A percentile compares a stretch with the other conserved stretches of the same genome.
phyloP scores from a whole-genome alignment of 1,140 invertebrate genomes.

The Eufriesea mexicana region DNA sequence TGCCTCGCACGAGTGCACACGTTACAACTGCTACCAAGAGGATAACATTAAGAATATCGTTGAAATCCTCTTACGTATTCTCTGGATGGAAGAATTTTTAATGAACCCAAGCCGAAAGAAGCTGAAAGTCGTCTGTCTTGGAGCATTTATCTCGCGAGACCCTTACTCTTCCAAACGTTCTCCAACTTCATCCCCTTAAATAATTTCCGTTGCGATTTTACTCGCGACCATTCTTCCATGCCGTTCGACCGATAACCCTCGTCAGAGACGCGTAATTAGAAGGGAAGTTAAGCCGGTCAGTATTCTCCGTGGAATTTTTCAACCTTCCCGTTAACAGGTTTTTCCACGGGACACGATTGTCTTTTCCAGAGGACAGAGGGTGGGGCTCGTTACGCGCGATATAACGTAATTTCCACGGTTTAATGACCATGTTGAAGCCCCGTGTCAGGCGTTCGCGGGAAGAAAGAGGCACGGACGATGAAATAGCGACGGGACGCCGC shows the following conservation, averaged over 20 bases:
- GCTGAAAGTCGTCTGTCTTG: neutral
- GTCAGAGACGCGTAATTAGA: neutral
- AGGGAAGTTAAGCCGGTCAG: neutral
- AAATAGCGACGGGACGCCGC: slow-evolving; percentile 38
- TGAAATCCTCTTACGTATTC: neutral
- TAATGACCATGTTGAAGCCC: slow-evolving; percentile 61
- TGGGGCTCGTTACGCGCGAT: slow-evolving; percentile 56
- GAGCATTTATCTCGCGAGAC: neutral
- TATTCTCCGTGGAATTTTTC: slow-evolving; percentile 53
- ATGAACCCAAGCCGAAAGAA: neutral
- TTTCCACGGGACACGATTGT: slow-evolving; percentile 52
- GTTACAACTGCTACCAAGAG: neutral
- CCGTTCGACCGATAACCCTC: too few species aligned
- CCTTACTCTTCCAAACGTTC: neutral
- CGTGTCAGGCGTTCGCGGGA: slow-evolving; percentile 23
- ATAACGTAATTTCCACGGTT: slow-evolving; percentile 62
- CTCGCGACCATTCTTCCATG: neutral
- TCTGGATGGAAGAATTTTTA: neutral
- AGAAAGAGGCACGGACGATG: slow-evolving; percentile 40
- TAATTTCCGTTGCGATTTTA: neutral
- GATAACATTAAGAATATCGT: neutral
- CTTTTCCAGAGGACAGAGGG: slow-evolving; percentile 26
- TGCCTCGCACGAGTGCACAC: too few species aligned
- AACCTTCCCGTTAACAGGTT: slow-evolving; percentile 47
- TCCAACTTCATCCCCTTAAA: neutral